Evolutionary conservation across 2,888 invertebrate genomes (phyloP).

Genomic region (Blastobasis lacticolella): DNA sequence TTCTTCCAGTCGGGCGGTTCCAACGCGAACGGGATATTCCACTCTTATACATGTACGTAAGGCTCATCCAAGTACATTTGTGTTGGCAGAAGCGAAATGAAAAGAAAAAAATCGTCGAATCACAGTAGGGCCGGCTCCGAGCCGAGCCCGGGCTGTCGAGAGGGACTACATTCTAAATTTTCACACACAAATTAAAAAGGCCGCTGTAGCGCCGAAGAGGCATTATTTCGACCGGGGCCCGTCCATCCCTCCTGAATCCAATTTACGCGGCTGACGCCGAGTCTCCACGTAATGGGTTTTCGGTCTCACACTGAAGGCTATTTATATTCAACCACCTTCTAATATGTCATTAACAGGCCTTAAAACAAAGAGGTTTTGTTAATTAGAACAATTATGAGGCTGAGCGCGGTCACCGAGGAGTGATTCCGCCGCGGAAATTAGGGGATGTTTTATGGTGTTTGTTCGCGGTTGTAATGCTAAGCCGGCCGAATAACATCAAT

Average conservation of each 20-base stretch:
- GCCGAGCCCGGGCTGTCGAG: not conserved
- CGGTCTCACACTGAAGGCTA: slow-evolving; percentile 45
- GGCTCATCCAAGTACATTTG: no score
- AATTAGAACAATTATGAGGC: slow-evolving; percentile 4
- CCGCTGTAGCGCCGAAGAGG: slow-evolving; percentile 34
- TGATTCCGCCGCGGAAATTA: not conserved
- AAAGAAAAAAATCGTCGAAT: no score
- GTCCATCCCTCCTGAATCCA: slow-evolving; percentile 53
- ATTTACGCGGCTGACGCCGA: slow-evolving; percentile 47
- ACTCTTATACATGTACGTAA: no score
- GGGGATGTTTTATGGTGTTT: no score
- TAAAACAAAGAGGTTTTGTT: slow-evolving; percentile 12
- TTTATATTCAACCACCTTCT: slow-evolving; percentile 38
- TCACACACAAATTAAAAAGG: slow-evolving; percentile 44
- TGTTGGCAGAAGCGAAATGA: no score
- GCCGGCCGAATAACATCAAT: not conserved
- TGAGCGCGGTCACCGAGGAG: not conserved
- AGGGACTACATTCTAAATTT: slow-evolving; percentile 25
- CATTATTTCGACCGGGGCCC: slow-evolving; percentile 42
- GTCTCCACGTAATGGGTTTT: slow-evolving; percentile 57
- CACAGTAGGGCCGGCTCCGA: no score
- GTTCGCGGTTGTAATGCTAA: no score
- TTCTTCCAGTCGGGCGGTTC: no score
- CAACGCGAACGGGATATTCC: no score
- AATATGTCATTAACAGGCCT: slow-evolving; percentile 24